Evolutionary conservation across 1,140 invertebrate genomes (phyloP).

Genomic region (Cepaea nemoralis): DNA sequence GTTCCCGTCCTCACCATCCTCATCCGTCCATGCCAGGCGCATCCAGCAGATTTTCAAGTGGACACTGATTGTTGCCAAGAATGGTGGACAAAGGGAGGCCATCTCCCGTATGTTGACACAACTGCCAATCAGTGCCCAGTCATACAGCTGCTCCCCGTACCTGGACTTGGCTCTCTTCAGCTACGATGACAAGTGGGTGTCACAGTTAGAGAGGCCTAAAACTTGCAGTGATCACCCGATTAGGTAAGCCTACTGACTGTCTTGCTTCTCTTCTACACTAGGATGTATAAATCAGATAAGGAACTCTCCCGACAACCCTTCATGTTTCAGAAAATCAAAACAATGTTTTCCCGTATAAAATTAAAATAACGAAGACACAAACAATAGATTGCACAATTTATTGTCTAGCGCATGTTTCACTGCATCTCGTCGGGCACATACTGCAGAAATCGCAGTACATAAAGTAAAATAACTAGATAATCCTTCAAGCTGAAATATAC

Average conservation of each 20-base stretch:
- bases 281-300: too few relatives aligned
- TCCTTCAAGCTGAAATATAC: too few relatives aligned
- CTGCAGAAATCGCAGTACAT: neutral
- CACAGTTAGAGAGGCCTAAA: constrained; percentile 94
- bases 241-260: constrained; percentile 75
- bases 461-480: too few relatives aligned
- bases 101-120: constrained; percentile 90
- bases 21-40: constrained; percentile 88
- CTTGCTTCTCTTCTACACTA: neutral
- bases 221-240: constrained; percentile 93
- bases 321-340: too few relatives aligned
- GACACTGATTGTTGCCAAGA: constrained; percentile 88
- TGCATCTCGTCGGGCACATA: too few relatives aligned
- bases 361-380: too few relatives aligned
- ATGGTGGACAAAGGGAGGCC: constrained; percentile 82
- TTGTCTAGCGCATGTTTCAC: too few relatives aligned
- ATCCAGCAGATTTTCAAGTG: constrained; percentile 84
- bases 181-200: constrained; percentile 97
- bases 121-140: constrained; percentile 94
- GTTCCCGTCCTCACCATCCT: constrained; percentile 91
- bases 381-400: too few relatives aligned
- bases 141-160: constrained; percentile 92
- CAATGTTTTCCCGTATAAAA: too few relatives aligned
- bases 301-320: too few relatives aligned
- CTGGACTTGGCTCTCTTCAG: constrained; percentile 92